Conservation (phyloP, 2,797 vertebrate species). For the Rhinophrynus dorsalis region DNA sequence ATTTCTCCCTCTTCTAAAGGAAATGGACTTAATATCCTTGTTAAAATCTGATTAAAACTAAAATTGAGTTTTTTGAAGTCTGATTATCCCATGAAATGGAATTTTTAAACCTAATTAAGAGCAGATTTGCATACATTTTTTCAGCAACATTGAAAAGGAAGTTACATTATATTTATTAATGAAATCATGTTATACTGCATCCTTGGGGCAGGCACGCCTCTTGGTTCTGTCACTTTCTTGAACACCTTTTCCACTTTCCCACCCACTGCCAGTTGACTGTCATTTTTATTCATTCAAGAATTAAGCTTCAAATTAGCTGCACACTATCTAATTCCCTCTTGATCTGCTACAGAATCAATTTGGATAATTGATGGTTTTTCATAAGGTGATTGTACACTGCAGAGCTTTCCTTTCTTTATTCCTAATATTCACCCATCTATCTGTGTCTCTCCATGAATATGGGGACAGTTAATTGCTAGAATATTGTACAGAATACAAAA, state of each 20-base stretch:
- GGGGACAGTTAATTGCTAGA: too few relatives aligned
- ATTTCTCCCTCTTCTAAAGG: constrained; percentile 71
- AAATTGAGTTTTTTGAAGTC: constrained; percentile 83
- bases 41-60: constrained; percentile 83
- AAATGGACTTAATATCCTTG: constrained; percentile 78
- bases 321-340: constrained; percentile 36
- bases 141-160: constrained; percentile 71
- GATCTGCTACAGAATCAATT: constrained; percentile 20
- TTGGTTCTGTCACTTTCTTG: neutral
- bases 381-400: constrained; percentile 7
- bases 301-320: constrained; percentile 33
- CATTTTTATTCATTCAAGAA: neutral
- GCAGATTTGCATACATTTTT: constrained; percentile 82
- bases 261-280: neutral
- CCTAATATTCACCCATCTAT: constrained; percentile 44
- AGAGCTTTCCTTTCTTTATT: constrained; percentile 28
- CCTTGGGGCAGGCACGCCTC: constrained; percentile 54
- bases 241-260: constrained; percentile 9
- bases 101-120: constrained; percentile 84
- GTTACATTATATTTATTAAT: constrained; percentile 83
- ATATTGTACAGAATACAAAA: too few relatives aligned
- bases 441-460: constrained; percentile 1
- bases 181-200: constrained; percentile 67
- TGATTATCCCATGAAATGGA: constrained; percentile 84
- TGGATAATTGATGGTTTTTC: constrained; percentile 49